Percentiles rank a stretch among this genome's conserved stretches.
phyloP scores from a whole-genome alignment of 2,888 invertebrate genomes.

The Tryphoninae sp. region DNA sequence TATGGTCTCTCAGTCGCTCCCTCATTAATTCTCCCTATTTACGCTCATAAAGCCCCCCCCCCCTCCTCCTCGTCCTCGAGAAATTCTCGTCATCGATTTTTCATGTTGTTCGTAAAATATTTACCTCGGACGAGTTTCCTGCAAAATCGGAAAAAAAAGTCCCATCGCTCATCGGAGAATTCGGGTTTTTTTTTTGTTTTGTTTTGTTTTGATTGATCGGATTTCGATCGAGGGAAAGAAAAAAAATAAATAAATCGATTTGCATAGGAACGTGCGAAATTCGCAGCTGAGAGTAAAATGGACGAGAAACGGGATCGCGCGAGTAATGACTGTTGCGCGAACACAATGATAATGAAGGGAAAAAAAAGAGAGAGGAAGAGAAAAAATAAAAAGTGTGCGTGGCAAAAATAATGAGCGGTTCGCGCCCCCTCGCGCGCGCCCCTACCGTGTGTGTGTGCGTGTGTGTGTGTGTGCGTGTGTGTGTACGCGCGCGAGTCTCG shows the following conservation, averaged over 20 bases:
- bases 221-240: too few relatives aligned
- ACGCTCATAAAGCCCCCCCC: conserved; percentile 1
- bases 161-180: too few relatives aligned
- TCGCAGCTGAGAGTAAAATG: conserved; percentile 14
- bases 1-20: conserved; percentile 6
- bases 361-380: not conserved
- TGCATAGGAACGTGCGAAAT: not conserved
- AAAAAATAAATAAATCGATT: not conserved
- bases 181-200: too few relatives aligned
- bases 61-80: too few relatives aligned
- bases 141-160: too few relatives aligned
- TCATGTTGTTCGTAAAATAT: too few relatives aligned
- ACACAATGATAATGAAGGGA: not conserved
- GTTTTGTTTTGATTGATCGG: too few relatives aligned
- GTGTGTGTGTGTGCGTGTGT: too few relatives aligned
- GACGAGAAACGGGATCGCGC: conserved; percentile 5
- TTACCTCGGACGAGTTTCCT: too few relatives aligned
- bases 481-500: conserved; percentile 5
- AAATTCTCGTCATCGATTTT: too few relatives aligned
- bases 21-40: not conserved
- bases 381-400: not conserved
- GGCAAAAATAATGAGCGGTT: conserved; percentile 42
- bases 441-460: not conserved
- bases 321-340: conserved; percentile 12
- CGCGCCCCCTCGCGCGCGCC: conserved; percentile 1